These are phyloP conservation scores for Synanthedon tipuliformis DNA, from an alignment of 2,888 invertebrate species.

Conservation along the genomic window DNA sequence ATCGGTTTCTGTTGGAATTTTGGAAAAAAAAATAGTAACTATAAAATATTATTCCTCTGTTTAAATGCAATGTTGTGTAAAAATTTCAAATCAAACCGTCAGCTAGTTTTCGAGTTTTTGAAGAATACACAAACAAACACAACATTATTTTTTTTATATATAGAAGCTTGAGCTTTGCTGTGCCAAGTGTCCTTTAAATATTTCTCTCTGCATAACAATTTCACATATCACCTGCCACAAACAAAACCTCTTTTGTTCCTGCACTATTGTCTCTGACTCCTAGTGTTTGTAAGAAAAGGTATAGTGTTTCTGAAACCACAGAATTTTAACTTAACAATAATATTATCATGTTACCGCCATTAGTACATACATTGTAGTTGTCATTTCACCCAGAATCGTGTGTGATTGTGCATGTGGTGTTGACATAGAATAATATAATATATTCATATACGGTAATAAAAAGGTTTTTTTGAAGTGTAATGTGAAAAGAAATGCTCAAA, in stretches of 20 bases:
- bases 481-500: constrained; percentile 39
- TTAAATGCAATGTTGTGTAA: no score
- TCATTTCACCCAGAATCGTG: constrained; percentile 32
- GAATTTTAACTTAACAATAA: constrained; percentile 7
- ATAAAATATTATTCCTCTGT: no score
- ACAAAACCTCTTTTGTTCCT: constrained; percentile 2
- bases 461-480: background rate
- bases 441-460: no score
- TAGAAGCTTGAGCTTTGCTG: no score
- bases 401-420: constrained; percentile 14
- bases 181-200: no score
- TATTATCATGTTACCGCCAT: constrained; percentile 30
- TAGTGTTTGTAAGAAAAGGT: constrained; percentile 26
- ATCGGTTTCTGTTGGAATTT: no score
- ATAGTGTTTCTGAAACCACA: constrained; percentile 12
- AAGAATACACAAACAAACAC: no score
- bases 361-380: constrained; percentile 13
- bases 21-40: no score
- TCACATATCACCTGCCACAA: background rate
- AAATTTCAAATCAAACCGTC: no score
- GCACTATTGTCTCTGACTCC: constrained; percentile 23
- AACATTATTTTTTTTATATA: no score
- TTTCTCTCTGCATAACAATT: background rate
- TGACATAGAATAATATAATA: background rate
- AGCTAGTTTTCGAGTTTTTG: no score